Evolutionary conservation across 2,888 invertebrate species (phyloP), one percentile per base, ranked within the genome.

Genomic region (Pemphredon lugubris): DNA sequence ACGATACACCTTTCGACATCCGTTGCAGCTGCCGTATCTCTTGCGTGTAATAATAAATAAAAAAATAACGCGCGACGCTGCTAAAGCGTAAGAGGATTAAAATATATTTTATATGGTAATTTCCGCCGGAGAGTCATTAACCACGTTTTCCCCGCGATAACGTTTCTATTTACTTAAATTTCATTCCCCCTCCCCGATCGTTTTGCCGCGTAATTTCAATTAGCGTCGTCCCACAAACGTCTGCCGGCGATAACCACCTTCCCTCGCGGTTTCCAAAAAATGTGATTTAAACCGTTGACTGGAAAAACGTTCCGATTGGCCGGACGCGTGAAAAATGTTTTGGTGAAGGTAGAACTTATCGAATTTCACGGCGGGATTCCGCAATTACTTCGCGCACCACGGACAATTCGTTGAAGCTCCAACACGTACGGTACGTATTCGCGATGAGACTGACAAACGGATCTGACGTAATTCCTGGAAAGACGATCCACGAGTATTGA

Each of bases 391-490:
- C 26, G 11, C 42, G 48, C 64, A 51, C 64, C 64, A 14, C 37
- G 34, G 20, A 45, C 53, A 58, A 65, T 47, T 26, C 23, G 39
- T 23, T 14, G 40, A 32, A 26, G 45, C 47, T 20, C 23, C 34
- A n/a, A 34, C 58, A 53, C 47, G 44, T 47, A 26, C 48, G 44
- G 51, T 42, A 59, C 51, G 21, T 32, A 55, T 47, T 51, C 64
- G 64, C 64, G 40, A 53, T 34, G 42, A 51, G 65, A 60, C 65
- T 73, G 58, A 70, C 66, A 70, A 73, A 73, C 57, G 70, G 57
- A 53, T 34, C 60, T 70, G 65, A 70, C 65, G 73, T 61, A 70
- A 70, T 61, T 65, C 57, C 70, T 11, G 37, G 32, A 55, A 61
- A 61, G 69, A 65, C 65, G 59, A 69, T 61, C 51, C 34, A 9